Conservation (phyloP, 2,113 vertebrate species). For the Odobenus rosmarus region DNA sequence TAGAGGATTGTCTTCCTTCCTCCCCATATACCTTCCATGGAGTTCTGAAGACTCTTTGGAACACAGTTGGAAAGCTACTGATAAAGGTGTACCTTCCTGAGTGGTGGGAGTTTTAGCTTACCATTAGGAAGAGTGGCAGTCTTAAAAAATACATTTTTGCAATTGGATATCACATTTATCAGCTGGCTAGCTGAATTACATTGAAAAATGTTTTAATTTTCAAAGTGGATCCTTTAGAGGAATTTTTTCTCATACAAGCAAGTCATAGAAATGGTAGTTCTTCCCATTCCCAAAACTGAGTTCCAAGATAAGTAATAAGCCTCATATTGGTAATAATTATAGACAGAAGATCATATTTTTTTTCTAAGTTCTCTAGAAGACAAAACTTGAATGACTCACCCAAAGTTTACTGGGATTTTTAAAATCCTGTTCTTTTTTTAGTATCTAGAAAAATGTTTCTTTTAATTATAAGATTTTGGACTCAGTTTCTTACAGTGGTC, state of each 20-base stretch:
- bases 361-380: background rate
- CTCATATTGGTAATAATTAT: background rate
- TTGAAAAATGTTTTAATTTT: background rate
- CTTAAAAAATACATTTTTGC: background rate
- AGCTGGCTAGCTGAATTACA: constrained; percentile 14
- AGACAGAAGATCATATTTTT: background rate
- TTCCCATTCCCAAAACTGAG: background rate
- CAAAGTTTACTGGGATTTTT: background rate
- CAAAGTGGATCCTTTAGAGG: constrained; percentile 14
- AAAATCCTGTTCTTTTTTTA: background rate
- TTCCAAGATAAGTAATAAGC: background rate
- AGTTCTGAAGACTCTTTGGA: background rate
- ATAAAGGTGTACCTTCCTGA: background rate
- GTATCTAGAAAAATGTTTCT: background rate
- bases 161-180: background rate
- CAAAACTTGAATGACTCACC: background rate
- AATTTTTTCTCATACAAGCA: background rate
- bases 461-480: background rate
- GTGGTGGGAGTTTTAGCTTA: background rate
- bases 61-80: background rate
- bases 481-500: background rate
- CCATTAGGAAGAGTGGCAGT: background rate
- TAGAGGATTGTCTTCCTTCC: background rate
- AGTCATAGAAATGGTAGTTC: background rate
- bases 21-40: background rate